phyloP scores from a whole-genome alignment of 2,113 vertebrate genomes.

The Ciconia stormi region DNA sequence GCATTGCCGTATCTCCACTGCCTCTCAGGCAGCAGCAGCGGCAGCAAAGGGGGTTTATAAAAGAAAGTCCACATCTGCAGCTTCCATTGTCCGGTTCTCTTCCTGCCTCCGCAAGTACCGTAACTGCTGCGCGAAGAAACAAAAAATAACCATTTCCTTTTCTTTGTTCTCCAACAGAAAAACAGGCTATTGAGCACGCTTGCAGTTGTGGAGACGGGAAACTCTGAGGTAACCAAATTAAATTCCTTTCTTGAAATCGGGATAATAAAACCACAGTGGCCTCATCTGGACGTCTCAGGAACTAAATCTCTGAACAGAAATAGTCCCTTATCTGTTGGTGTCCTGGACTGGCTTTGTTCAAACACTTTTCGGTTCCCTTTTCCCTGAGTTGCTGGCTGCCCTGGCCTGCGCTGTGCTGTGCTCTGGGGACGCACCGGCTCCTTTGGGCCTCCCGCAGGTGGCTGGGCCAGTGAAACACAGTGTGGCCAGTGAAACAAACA shows the following conservation, averaged over 20 bases:
- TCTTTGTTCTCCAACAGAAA: conserved; percentile 45
- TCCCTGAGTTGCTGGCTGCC: neutral
- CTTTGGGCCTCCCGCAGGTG: neutral
- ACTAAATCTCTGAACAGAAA: neutral
- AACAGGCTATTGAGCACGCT: neutral
- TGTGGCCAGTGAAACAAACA: neutral
- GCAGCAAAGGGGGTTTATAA: neutral
- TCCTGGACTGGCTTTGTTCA: neutral
- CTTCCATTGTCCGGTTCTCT: neutral
- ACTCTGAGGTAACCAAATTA: conserved; percentile 19
- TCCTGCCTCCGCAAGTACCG: neutral
- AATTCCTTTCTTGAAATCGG: neutral
- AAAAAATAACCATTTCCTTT: conserved; percentile 20
- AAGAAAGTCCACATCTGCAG: conserved; percentile 14
- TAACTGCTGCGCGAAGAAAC: neutral
- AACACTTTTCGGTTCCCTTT: neutral
- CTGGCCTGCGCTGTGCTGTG: neutral
- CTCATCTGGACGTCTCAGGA: conserved; percentile 49
- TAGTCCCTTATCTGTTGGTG: neutral
- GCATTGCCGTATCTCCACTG: neutral
- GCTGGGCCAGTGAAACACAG: neutral
- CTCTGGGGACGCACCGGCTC: neutral
- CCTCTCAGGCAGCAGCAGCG: neutral
- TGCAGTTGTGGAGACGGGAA: neutral
- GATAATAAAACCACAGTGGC: conserved; percentile 54